phyloP scores from a whole-genome alignment of 2,797 vertebrate species.

The Pseudocheirus occidentalis region DNA sequence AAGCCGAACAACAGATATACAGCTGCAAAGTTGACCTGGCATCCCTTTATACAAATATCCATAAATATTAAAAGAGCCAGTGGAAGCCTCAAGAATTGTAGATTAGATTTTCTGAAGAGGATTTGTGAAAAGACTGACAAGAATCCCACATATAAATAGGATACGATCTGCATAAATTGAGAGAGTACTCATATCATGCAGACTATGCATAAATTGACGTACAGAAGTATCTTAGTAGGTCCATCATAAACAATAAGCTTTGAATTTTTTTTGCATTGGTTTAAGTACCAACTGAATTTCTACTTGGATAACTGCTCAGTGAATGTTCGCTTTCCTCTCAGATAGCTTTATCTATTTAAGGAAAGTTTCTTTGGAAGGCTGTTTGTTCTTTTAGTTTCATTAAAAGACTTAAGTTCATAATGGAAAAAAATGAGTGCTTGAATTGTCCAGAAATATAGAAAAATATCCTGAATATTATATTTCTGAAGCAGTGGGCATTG shows the following conservation, averaged over 20 bases:
- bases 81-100: not conserved
- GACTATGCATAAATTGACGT: not conserved
- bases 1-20: not conserved
- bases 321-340: not conserved
- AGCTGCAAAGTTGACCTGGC: not conserved
- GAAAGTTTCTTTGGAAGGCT: not conserved
- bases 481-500: not conserved
- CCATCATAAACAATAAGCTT: not conserved
- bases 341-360: not conserved
- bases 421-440: not conserved
- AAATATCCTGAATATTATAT: not conserved
- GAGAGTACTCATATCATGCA: not conserved
- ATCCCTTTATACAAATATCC: not conserved
- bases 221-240: not conserved
- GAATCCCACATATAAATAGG: not conserved
- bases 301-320: not conserved
- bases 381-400: not conserved
- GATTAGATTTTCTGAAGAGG: not conserved
- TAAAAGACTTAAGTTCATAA: not conserved
- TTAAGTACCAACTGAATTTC: not conserved
- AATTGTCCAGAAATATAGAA: not conserved
- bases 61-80: not conserved
- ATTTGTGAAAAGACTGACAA: not conserved
- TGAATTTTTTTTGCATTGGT: not conserved
- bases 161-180: not conserved